Evolutionary conservation across 2,113 vertebrate genomes (phyloP), one percentile per base, ranked within the genome.

Genomic region (Thermophis baileyi): DNA sequence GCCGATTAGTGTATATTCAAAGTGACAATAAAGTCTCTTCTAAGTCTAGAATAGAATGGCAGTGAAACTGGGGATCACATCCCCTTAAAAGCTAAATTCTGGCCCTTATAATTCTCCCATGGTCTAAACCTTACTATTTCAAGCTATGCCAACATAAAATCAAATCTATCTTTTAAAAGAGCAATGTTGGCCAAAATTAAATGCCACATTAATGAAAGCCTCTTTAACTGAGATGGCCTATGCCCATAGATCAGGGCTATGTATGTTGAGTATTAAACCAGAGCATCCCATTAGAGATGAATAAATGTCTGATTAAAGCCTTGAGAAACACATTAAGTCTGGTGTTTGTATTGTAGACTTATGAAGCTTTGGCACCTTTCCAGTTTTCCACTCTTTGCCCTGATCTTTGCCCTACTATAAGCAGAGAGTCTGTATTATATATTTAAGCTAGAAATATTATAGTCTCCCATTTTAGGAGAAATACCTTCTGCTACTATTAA

Each of bases 301-400:
- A 88, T 92, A 87, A 91, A 35, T 91, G 54, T 93, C 92, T 90
- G 90, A 94, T 87, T 35, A 92, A 92, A 92, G 85, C 74, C 54
- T 69, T 93, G 92, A 49, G 89, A 93, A 93, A 87, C 89, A 51
- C 50, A 93, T 93, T 93, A 93, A 90, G 89, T 87, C 89, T 93
- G 87, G 46, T 93, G 92, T 93, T 90, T 90, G 86, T 63, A 44
- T 5, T 2, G 63, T 35, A 90, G 3, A 18, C 86, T 20, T 90
- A 63, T 0, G 0, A 50, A 47, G n/a, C 18, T 40, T 8, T 69
- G 89, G 91, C 46, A 85, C n/a, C 40, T 55, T 88, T 22, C 25
- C 89, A 93, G 94, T 93, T 86, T 44, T 3, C 94, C 35, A 94
- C 12, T 12, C 54, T n/a, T 35, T 91, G 20, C 30, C 54, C 81